Evolutionary conservation across 1,140 invertebrate genomes (phyloP).

Genomic region (Littorina saxatilis): DNA sequence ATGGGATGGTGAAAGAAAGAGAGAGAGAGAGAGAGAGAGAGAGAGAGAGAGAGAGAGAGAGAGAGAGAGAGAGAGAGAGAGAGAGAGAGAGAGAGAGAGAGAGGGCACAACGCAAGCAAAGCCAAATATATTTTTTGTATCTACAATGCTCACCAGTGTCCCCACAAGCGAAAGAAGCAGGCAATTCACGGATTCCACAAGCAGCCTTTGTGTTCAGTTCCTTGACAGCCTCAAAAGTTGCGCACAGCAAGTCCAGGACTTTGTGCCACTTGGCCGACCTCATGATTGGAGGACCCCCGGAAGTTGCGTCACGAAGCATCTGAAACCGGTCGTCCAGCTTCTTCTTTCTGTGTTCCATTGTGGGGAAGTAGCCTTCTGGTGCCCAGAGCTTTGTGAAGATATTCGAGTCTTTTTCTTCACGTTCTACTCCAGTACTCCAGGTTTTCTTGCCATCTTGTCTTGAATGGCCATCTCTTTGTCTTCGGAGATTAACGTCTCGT

Average conservation of each 20-base stretch:
- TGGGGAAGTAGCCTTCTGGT: neutral
- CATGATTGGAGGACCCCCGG: neutral
- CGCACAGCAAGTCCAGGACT: neutral
- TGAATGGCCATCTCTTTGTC: too few relatives aligned
- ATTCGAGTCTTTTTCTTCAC: too few relatives aligned
- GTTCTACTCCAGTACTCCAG: too few relatives aligned
- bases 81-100: neutral
- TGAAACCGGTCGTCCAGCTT: neutral
- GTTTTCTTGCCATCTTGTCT: too few relatives aligned
- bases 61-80: constrained; percentile 1
- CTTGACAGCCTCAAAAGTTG: neutral
- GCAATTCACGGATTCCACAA: neutral
- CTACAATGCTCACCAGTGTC: too few relatives aligned
- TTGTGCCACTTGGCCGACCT: neutral
- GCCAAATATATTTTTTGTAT: too few relatives aligned
- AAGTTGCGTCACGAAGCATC: neutral
- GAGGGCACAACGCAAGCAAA: neutral
- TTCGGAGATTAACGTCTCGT: too few relatives aligned
- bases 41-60: neutral
- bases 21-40: too few relatives aligned
- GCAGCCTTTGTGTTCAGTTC: neutral
- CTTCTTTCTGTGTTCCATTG: constrained; percentile 2
- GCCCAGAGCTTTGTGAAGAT: too few relatives aligned
- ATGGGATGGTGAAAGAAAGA: too few relatives aligned
- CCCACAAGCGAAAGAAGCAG: neutral